Conservation (phyloP, 1,140 invertebrate genomes). For the Drosophila rhopaloa region DNA sequence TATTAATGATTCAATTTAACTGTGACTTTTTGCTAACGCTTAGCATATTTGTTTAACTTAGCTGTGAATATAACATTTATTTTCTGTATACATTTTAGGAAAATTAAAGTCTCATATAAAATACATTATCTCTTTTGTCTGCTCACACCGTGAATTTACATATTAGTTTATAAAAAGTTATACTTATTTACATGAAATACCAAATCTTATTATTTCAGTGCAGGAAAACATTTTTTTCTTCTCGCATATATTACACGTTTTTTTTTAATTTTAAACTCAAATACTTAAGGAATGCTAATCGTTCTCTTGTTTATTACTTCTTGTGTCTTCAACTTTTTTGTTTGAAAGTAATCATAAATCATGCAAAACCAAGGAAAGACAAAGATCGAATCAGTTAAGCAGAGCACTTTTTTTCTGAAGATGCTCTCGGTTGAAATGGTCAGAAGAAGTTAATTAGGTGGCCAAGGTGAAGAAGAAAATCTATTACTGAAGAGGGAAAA, state of each 20-base stretch:
- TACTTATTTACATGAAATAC: not conserved
- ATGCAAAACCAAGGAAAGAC: slow-evolving; percentile 34
- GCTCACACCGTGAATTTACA: too few relatives aligned
- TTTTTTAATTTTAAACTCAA: slow-evolving; percentile 1
- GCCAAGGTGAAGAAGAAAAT: slow-evolving; percentile 18
- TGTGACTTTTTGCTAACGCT: not conserved
- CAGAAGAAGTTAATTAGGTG: slow-evolving; percentile 34
- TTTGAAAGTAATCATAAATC: slow-evolving; percentile 45
- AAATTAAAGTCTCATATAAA: too few relatives aligned
- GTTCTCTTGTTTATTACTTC: slow-evolving; percentile 7
- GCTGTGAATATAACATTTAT: too few relatives aligned
- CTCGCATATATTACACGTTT: not conserved
- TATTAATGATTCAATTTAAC: not conserved
- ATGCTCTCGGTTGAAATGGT: slow-evolving; percentile 10
- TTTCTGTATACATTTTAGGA: too few relatives aligned
- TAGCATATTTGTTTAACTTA: not conserved
- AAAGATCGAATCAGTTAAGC: slow-evolving; percentile 32
- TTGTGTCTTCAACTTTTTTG: slow-evolving; percentile 2
- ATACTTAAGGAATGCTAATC: slow-evolving; percentile 15
- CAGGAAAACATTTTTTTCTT: slow-evolving; percentile 1
- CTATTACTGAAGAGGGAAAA: slow-evolving; percentile 14
- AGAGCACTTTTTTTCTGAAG: slow-evolving; percentile 33
- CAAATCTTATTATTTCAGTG: not conserved
- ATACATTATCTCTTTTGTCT: too few relatives aligned
- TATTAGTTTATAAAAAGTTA: too few relatives aligned